A percentile compares a stretch with the other conserved stretches of the same genome.
phyloP scores from a whole-genome alignment of 2,797 vertebrate species.

The Coregonus ussuriensis region DNA sequence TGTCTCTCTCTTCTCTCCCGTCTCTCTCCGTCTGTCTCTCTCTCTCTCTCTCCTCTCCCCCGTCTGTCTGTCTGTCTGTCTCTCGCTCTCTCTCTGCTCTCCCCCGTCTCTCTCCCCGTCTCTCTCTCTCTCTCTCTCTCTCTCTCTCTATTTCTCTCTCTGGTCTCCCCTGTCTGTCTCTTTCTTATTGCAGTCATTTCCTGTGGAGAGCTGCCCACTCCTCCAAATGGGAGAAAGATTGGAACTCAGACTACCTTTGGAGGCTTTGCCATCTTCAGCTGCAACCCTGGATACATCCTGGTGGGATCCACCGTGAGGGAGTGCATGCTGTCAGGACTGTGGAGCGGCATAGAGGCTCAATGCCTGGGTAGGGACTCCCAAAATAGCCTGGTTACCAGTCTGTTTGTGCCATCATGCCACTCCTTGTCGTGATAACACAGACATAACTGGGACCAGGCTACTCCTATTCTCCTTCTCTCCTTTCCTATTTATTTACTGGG shows the following conservation, averaged over 20 bases:
- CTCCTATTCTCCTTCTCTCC: too few species aligned
- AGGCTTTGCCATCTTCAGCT: constrained; percentile 95
- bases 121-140: not conserved
- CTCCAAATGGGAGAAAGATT: constrained; percentile 97
- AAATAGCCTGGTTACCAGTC: not conserved
- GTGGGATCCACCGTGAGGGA: constrained; percentile 93
- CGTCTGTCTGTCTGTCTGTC: too few species aligned
- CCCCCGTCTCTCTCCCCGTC: too few species aligned
- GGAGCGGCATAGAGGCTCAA: constrained; percentile 91
- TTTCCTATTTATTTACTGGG: too few species aligned
- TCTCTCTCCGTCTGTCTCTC: too few species aligned
- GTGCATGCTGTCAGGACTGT: constrained; percentile 94
- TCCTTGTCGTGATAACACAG: too few species aligned
- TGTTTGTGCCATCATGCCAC: too few species aligned
- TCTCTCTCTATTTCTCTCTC: not conserved
- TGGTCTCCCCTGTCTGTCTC: not conserved
- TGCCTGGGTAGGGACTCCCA: constrained; percentile 86
- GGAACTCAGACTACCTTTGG: constrained; percentile 94
- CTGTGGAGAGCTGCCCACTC: constrained; percentile 89
- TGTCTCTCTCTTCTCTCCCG: too few species aligned
- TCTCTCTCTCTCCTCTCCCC: too few species aligned
- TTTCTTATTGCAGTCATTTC: constrained; percentile 86
- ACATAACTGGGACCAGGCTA: too few species aligned
- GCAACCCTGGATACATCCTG: constrained; percentile 89
- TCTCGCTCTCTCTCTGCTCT: too few species aligned